phyloP scores from a whole-genome alignment of 2,113 vertebrate species.

The Prochilodus magdalenae region DNA sequence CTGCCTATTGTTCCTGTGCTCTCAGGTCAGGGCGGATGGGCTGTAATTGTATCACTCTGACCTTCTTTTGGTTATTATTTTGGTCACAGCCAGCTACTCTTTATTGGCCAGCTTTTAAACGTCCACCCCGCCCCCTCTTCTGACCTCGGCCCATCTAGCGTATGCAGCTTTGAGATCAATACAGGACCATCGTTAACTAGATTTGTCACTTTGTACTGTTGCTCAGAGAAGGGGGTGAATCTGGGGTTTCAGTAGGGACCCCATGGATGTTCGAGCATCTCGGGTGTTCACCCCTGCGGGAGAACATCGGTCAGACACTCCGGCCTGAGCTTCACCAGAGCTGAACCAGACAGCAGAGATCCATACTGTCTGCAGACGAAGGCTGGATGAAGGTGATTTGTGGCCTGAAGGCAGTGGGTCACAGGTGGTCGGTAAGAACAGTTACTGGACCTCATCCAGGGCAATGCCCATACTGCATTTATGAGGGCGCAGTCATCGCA shows the following conservation, averaged over 20 bases:
- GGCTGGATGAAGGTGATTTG: conserved; percentile 60
- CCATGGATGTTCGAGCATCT: conserved; percentile 27
- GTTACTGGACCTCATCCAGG: conserved; percentile 48
- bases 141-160: conserved; percentile 9
- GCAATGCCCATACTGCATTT: conserved; percentile 18
- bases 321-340: conserved; percentile 68
- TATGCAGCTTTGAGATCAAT: conserved; percentile 68
- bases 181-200: conserved; percentile 75
- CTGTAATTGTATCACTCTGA: conserved; percentile 75
- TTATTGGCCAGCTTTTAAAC: conserved; percentile 77
- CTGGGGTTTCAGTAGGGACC: conserved; percentile 25
- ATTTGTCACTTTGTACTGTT: conserved; percentile 72
- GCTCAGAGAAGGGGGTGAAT: conserved; percentile 65
- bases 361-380: conserved; percentile 66
- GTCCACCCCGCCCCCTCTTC: conserved; percentile 31
- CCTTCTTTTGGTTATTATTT: conserved; percentile 77
- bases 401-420: conserved; percentile 49
- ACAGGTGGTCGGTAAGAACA: conserved; percentile 59
- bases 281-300: conserved; percentile 45
- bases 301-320: conserved; percentile 68
- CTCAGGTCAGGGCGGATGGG: conserved; percentile 64
- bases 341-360: conserved; percentile 63
- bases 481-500: conserved; percentile 37
- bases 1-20: conserved; percentile 57
- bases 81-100: conserved; percentile 73